Conservation (phyloP, 2,888 invertebrate genomes). For the Lithophane leautieri region DNA sequence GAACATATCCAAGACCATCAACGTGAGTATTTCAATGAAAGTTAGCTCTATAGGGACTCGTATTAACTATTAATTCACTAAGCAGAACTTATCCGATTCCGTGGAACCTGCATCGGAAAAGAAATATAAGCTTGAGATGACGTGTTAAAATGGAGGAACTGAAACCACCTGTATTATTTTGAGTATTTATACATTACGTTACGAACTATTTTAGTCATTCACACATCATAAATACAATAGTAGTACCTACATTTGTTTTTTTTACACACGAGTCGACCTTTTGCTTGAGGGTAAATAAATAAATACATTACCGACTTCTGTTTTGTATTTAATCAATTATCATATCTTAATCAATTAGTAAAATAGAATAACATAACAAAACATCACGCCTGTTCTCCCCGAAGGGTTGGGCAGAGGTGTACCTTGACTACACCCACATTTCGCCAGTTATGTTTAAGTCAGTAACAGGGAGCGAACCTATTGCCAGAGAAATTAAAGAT, state of each 20-base stretch:
- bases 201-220: not conserved
- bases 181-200: not conserved
- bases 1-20: constrained; percentile 12
- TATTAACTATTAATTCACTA: not conserved
- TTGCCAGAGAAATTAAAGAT: not conserved
- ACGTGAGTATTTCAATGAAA: not conserved
- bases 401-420: not conserved
- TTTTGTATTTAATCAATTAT: not conserved
- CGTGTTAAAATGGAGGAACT: not conserved
- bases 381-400: too few relatives aligned
- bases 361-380: not conserved
- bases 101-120: not conserved
- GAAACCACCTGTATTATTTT: not conserved
- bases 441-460: not conserved
- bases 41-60: not conserved
- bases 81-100: not conserved
- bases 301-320: constrained; percentile 25
- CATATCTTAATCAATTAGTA: not conserved
- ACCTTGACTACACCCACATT: not conserved
- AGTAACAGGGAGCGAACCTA: not conserved
- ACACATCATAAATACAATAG: not conserved
- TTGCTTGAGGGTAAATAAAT: constrained; percentile 37
- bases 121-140: not conserved
- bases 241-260: constrained; percentile 4
- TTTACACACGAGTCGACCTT: constrained; percentile 7